These are phyloP conservation scores for Andrena dorsata DNA, from an alignment of 2,888 invertebrate genomes.

Conservation along the genomic window DNA sequence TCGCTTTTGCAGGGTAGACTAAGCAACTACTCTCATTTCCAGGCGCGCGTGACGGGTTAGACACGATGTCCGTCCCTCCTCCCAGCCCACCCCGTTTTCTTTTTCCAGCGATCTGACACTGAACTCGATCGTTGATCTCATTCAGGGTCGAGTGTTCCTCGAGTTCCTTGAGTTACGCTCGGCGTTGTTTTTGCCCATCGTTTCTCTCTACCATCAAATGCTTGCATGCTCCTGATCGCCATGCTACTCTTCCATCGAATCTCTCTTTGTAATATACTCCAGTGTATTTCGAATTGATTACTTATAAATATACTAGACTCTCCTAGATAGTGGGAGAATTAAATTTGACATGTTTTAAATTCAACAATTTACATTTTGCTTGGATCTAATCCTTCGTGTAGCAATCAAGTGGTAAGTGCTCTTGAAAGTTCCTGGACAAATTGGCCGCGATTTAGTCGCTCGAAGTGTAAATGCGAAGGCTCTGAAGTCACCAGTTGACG, in stretches of 20 bases:
- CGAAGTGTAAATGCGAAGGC: background rate
- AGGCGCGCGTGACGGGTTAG: conserved; percentile 64
- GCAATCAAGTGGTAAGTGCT: too few relatives aligned
- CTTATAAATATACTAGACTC: background rate
- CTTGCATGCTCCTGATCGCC: background rate
- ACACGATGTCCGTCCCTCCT: conserved; percentile 51
- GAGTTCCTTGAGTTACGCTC: conserved; percentile 50
- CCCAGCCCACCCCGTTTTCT: conserved; percentile 54
- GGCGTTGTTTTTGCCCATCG: conserved; percentile 26
- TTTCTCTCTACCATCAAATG: conserved; percentile 25
- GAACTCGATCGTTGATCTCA: conserved; percentile 65
- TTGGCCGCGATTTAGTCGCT: background rate
- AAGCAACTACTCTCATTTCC: conserved; percentile 59
- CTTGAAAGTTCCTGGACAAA: background rate
- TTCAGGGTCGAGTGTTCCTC: conserved; percentile 64
- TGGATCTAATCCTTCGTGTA: too few relatives aligned
- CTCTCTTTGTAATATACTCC: background rate
- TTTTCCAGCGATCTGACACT: conserved; percentile 66
- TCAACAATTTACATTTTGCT: too few relatives aligned
- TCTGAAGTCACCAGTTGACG: conserved; percentile 2
- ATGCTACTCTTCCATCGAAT: background rate
- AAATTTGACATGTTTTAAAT: too few relatives aligned
- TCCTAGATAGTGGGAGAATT: too few relatives aligned
- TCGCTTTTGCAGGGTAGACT: conserved; percentile 35
- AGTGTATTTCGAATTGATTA: background rate